Evolutionary conservation across 2,113 vertebrate genomes (phyloP), one percentile per base, ranked within the genome.

Genomic region (Percina caprodes): DNA sequence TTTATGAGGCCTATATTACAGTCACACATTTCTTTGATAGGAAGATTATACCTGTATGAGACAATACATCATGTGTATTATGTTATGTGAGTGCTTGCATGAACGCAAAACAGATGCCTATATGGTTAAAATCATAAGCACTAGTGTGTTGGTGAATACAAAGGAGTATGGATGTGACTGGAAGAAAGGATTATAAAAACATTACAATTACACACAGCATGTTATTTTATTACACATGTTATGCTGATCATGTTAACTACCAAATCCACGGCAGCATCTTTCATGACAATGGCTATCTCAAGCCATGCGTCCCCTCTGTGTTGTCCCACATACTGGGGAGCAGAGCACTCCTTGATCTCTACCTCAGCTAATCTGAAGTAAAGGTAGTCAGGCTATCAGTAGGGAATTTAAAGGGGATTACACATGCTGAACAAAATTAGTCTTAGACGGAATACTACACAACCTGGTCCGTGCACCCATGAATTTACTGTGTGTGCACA

Each of bases 381-480:
- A 93, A 94, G 92, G 92, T 95, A 89, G 92, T 92, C 85, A 88
- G 90, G 90, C 77, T 94, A 95, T 95, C 93, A 93, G 88, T 90
- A 78, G 91, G 84, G 79, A 94, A 92, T 94, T 93, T 91, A 93
- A 42, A 88, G 77, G 85, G 93, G 92, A 93, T 94, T 95, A 95
- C 85, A 91, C 81, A 84, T 84, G 92, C 91, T 94, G 93, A 94
- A 88, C 79, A 84, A 88, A 91, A 91, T 73, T 77, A 77, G 88
- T 81, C 83, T 91, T 82, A 90, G 65, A 52, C n/a, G 33, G 69
- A 84, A 84, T 52, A 79, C 74, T 61, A 78, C 14, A 79, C 79
- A 77, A 67, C 56, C 66, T 49, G 23, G 19, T 69, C 77, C n/a
- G 11, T 58, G 62, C 24, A 26, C 58, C n/a, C 80, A 60, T 30